phyloP scores from a whole-genome alignment of 2,797 vertebrate genomes.

The Diglossa cyanea region DNA sequence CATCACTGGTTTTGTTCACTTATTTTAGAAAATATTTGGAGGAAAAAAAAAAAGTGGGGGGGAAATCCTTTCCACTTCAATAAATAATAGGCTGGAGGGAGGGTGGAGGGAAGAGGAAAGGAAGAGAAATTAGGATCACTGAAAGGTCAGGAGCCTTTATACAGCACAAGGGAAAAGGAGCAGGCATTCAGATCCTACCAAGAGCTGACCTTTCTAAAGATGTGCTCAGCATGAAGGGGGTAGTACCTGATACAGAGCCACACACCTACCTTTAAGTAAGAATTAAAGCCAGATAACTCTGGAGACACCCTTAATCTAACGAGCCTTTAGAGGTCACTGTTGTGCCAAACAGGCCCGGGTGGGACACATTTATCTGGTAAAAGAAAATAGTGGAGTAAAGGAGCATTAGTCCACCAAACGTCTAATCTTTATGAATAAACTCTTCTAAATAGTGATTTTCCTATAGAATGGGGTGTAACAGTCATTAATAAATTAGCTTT shows the following conservation, averaged over 20 bases:
- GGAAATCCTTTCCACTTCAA: neutral
- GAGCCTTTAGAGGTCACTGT: slow-evolving; percentile 59
- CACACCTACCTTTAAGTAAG: slow-evolving; percentile 65
- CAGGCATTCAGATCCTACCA: slow-evolving; percentile 59
- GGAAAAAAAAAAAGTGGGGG: neutral
- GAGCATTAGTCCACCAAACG: neutral
- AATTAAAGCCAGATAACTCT: slow-evolving; percentile 63
- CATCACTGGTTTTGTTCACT: neutral
- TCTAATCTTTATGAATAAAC: neutral
- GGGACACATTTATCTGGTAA: slow-evolving; percentile 21
- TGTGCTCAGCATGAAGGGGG: slow-evolving; percentile 63
- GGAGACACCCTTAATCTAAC: slow-evolving; percentile 67
- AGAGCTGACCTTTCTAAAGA: slow-evolving; percentile 75
- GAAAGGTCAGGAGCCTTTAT: slow-evolving; percentile 75
- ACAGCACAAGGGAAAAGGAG: slow-evolving; percentile 55
- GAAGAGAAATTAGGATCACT: slow-evolving; percentile 64
- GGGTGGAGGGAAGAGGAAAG: neutral
- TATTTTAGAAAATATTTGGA: neutral
- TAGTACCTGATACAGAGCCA: slow-evolving; percentile 50
- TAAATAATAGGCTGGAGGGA: slow-evolving; percentile 36
- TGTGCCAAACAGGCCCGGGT: slow-evolving; percentile 44
- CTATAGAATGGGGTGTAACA: neutral
- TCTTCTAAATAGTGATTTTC: neutral
- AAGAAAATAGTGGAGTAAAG: neutral
- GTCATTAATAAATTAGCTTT: neutral